These are phyloP conservation scores for Zygothrica quintamaculata DNA, from an alignment of 2,888 invertebrate genomes.

Conservation along the genomic window DNA sequence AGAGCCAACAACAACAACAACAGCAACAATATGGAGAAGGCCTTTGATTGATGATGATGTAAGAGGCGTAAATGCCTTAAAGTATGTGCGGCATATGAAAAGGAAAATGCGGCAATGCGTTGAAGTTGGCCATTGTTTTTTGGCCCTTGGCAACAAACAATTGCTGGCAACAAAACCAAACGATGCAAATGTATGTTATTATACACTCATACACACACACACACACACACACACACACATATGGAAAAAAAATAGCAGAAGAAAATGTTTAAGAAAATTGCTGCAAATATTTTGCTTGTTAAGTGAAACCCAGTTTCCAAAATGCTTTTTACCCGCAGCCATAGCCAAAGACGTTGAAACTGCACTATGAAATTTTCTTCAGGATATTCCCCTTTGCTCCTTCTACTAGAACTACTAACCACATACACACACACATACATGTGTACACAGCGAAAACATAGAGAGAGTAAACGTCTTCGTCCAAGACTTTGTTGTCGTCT, in stretches of 20 bases:
- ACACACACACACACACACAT: conserved; percentile 20
- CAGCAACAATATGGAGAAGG: conserved; percentile 31
- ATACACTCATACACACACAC: conserved; percentile 37
- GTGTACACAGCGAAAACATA: neutral
- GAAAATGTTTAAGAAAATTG: conserved; percentile 81
- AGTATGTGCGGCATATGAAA: conserved; percentile 63
- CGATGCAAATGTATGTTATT: conserved; percentile 67
- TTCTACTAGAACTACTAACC: conserved; percentile 5
- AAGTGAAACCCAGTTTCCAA: conserved; percentile 78
- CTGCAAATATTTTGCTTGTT: conserved; percentile 81
- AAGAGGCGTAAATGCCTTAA: conserved; percentile 56
- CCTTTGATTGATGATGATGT: conserved; percentile 73
- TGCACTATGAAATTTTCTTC: conserved; percentile 68
- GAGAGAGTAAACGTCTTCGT: conserved; percentile 44
- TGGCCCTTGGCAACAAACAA: conserved; percentile 44
- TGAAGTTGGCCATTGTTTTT: conserved; percentile 45
- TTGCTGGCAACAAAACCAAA: conserved; percentile 41
- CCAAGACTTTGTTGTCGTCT: conserved; percentile 16
- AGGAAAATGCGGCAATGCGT: conserved; percentile 35
- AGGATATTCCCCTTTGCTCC: conserved; percentile 63
- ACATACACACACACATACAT: conserved; percentile 13
- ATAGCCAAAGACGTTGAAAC: conserved; percentile 30
- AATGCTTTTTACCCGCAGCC: conserved; percentile 47
- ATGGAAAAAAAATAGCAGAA: conserved; percentile 54
- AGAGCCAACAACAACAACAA: conserved; percentile 28